These are phyloP conservation scores for Phenganax subtilis DNA, from an alignment of 92 coral and sea anemone species.

Conservation along the genomic window DNA sequence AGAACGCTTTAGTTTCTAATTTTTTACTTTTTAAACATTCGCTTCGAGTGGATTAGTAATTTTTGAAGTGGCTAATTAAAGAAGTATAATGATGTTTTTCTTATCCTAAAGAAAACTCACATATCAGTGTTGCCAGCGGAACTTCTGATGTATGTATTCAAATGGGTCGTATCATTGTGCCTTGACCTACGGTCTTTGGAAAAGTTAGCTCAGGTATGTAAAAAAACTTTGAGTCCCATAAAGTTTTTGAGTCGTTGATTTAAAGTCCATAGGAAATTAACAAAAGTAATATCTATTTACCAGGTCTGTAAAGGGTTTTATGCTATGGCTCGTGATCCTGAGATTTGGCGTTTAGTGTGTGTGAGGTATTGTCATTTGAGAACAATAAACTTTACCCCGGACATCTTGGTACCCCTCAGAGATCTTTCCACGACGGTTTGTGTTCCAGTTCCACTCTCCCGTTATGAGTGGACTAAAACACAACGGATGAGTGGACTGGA, in stretches of 20 bases:
- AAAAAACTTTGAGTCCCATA: neutral
- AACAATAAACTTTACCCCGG: neutral
- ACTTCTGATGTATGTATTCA: constrained; percentile 76
- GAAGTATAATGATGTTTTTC: neutral
- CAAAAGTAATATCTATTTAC: neutral
- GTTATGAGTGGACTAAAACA: neutral
- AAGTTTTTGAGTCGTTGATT: too few relatives aligned
- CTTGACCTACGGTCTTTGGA: constrained; percentile 83
- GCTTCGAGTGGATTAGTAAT: too few relatives aligned
- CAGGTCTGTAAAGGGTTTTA: constrained; percentile 94
- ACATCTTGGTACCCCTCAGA: neutral
- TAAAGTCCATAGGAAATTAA: neutral
- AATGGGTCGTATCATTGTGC: constrained; percentile 92
- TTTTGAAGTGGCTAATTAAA: too few relatives aligned
- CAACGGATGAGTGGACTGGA: too few relatives aligned
- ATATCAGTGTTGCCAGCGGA: constrained; percentile 87
- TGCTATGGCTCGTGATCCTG: constrained; percentile 57
- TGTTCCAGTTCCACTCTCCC: neutral
- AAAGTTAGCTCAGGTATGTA: constrained; percentile 61
- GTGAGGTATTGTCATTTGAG: constrained; percentile 44
- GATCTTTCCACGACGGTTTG: neutral
- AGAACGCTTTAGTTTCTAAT: too few relatives aligned
- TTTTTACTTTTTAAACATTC: too few relatives aligned
- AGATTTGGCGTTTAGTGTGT: constrained; percentile 84
- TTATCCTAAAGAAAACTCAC: constrained; percentile 66